A percentile compares a stretch with the other conserved stretches of the same genome.
phyloP scores from a whole-genome alignment of 2,888 invertebrate species.

The Agrilus biguttatus region DNA sequence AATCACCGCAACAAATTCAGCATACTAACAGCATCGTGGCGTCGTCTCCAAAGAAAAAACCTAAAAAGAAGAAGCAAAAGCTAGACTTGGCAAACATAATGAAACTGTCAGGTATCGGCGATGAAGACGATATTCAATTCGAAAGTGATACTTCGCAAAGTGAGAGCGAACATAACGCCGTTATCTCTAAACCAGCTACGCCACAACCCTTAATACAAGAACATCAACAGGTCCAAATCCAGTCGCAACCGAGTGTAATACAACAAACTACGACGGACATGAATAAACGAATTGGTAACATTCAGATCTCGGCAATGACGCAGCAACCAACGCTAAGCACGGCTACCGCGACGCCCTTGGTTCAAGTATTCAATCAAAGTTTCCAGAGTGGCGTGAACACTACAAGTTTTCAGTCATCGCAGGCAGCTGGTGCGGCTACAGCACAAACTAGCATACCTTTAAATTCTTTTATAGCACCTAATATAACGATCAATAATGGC shows the following conservation, averaged over 20 bases:
- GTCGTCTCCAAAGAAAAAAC: constrained; percentile 41
- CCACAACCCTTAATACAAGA: constrained; percentile 12
- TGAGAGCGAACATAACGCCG: constrained; percentile 25
- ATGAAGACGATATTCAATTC: constrained; percentile 46
- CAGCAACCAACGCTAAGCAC: constrained; percentile 17
- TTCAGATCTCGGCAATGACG: constrained; percentile 26
- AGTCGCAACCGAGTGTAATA: constrained; percentile 11
- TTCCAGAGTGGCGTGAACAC: constrained; percentile 25
- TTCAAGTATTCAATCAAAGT: constrained; percentile 28
- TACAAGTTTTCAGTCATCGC: constrained; percentile 12
- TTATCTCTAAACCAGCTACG: constrained; percentile 23
- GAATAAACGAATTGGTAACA: constrained; percentile 25
- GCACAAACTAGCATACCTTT: constrained; percentile 7
- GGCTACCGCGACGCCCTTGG: constrained; percentile 28
- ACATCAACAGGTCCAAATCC: constrained; percentile 8
- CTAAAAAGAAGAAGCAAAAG: constrained; percentile 38
- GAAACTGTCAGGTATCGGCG: constrained; percentile 52
- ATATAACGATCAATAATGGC: constrained; percentile 29
- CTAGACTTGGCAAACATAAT: constrained; percentile 58
- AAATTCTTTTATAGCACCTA: constrained; percentile 16
- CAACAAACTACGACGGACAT: constrained; percentile 12
- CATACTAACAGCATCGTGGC: constrained; percentile 13
- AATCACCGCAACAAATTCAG: constrained; percentile 21
- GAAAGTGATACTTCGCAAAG: constrained; percentile 31
- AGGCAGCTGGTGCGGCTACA: constrained; percentile 3